phyloP scores from a whole-genome alignment of 2,113 vertebrate species.

The Labeo catla region DNA sequence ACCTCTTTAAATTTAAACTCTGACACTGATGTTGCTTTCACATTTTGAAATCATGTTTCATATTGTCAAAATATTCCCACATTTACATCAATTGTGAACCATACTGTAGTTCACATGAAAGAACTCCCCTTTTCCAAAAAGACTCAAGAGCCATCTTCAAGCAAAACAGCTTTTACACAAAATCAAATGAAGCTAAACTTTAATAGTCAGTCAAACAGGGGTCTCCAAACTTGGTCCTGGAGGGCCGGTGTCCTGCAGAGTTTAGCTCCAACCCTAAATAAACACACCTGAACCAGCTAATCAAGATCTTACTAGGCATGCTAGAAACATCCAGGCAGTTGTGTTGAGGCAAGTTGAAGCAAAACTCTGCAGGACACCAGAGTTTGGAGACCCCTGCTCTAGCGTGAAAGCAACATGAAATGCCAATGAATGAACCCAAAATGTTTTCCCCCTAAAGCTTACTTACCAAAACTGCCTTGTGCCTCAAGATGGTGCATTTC shows the following conservation, averaged over 20 bases:
- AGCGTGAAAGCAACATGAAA: not conserved
- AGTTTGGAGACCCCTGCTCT: no score
- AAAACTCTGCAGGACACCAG: no score
- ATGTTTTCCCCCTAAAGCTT: not conserved
- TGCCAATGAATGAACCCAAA: not conserved
- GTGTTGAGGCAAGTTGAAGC: no score
- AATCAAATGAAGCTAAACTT: not conserved
- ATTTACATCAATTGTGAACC: not conserved
- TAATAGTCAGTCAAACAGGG: not conserved
- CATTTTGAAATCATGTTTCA: not conserved
- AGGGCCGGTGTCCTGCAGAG: no score
- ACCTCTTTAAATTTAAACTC: not conserved
- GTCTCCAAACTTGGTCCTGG: no score
- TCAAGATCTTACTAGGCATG: no score
- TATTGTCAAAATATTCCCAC: not conserved
- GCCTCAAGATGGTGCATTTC: slow-evolving; percentile 54
- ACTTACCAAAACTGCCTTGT: slow-evolving; percentile 63
- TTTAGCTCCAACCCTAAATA: no score
- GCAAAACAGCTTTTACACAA: not conserved
- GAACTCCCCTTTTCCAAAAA: not conserved
- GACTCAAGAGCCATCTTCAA: not conserved
- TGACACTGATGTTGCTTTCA: not conserved
- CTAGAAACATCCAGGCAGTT: no score
- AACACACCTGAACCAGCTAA: no score
- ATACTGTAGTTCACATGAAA: not conserved